Percentiles rank a stretch among this genome's conserved stretches.
Evolutionary conservation across 53 echinoderm and acorn worm genomes (phyloP).

Genomic region (Actinopyga echinites): DNA sequence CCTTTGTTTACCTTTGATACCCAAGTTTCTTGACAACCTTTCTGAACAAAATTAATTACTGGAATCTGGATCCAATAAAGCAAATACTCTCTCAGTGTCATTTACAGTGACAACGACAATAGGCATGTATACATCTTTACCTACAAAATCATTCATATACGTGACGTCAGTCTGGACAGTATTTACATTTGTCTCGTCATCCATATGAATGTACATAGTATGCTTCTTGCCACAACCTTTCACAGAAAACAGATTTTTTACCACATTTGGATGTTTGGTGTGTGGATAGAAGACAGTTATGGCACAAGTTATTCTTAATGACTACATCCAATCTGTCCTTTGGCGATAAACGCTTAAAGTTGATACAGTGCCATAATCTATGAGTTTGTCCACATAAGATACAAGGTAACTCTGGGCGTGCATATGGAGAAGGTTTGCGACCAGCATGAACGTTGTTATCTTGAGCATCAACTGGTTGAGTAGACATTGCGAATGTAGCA

Average conservation of each 20-base stretch:
- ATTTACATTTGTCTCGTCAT: not conserved
- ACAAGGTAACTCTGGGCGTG: constrained; percentile 35
- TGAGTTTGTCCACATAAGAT: constrained; percentile 18
- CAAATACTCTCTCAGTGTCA: constrained; percentile 23
- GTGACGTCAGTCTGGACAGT: constrained; percentile 23
- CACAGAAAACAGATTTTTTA: constrained; percentile 27
- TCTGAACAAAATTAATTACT: constrained; percentile 51
- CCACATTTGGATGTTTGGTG: constrained; percentile 8
- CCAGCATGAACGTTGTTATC: not conserved
- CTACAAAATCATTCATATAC: not conserved
- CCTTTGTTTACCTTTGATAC: constrained; percentile 14
- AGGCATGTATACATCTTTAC: constrained; percentile 24
- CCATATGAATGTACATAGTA: constrained; percentile 1
- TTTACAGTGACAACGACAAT: constrained; percentile 43
- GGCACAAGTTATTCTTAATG: constrained; percentile 35
- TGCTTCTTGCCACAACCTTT: constrained; percentile 54
- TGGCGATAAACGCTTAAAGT: constrained; percentile 33
- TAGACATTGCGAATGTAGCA: too few relatives aligned
- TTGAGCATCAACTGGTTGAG: constrained; percentile 5
- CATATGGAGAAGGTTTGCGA: not conserved
- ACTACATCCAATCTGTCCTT: constrained; percentile 41
- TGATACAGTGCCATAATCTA: constrained; percentile 42
- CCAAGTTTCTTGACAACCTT: constrained; percentile 8
- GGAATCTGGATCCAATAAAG: constrained; percentile 43
- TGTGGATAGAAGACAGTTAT: constrained; percentile 34